Conservation (phyloP, 53 echinoderm and acorn worm genomes). For the Holothuria leucospilota region DNA sequence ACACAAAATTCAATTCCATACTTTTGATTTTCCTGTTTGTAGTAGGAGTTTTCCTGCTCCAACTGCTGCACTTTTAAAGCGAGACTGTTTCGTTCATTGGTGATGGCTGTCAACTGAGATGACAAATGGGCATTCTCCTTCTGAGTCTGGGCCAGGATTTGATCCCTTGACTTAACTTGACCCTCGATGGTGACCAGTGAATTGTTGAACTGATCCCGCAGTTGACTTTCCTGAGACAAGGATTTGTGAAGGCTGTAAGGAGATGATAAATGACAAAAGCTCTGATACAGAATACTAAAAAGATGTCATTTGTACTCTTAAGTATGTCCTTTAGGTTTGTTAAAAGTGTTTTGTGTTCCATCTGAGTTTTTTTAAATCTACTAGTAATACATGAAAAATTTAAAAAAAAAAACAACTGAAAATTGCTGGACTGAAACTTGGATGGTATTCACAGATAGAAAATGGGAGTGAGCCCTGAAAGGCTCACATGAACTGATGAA, state of each 20-base stretch:
- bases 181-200: constrained; percentile 83
- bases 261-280: too few relatives aligned
- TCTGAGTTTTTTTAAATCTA: too few relatives aligned
- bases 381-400: too few relatives aligned
- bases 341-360: too few relatives aligned
- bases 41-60: constrained; percentile 59
- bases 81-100: constrained; percentile 82
- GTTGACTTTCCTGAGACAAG: constrained; percentile 83
- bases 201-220: constrained; percentile 94
- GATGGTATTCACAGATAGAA: too few relatives aligned
- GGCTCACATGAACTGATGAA: too few relatives aligned
- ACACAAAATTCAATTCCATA: background rate
- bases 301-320: too few relatives aligned
- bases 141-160: constrained; percentile 81
- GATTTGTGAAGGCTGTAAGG: constrained; percentile 90
- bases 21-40: constrained; percentile 31
- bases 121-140: constrained; percentile 76
- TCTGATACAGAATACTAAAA: background rate
- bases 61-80: constrained; percentile 72
- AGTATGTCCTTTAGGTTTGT: too few relatives aligned
- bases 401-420: too few relatives aligned
- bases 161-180: constrained; percentile 83
- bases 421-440: too few relatives aligned
- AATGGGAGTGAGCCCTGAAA: too few relatives aligned
- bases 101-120: constrained; percentile 67